Evolutionary conservation across 1,140 invertebrate species (phyloP).

Genomic region (Cotesia vestalis): DNA sequence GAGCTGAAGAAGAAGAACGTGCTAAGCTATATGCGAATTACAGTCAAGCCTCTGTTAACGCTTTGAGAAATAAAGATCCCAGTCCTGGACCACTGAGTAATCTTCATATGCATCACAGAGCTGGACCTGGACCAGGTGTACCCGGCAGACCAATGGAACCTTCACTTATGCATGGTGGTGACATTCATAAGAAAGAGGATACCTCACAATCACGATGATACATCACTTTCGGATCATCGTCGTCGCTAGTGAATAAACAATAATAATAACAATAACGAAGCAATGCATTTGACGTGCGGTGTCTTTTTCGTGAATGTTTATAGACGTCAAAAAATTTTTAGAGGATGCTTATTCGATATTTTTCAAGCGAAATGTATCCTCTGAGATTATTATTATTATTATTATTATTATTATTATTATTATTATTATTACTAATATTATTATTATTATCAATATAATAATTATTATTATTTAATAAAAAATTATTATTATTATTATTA

Average conservation of each 20-base stretch:
- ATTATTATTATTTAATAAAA: too few species aligned
- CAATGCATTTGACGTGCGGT: too few species aligned
- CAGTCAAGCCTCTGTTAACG: slow-evolving; percentile 68
- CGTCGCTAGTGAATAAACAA: slow-evolving; percentile 43
- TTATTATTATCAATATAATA: too few species aligned
- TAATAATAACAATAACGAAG: slow-evolving; percentile 18
- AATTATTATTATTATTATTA: too few species aligned
- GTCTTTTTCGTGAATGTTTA: too few species aligned
- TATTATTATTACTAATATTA: too few species aligned
- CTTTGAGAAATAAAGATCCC: slow-evolving; percentile 70
- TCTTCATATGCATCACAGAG: slow-evolving; percentile 64
- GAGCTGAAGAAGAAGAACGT: slow-evolving; percentile 76
- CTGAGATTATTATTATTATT: slow-evolving; percentile 30
- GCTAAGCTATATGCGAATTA: slow-evolving; percentile 78
- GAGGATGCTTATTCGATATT: slow-evolving; percentile 35
- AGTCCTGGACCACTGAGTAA: slow-evolving; percentile 68
- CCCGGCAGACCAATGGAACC: slow-evolving; percentile 50
- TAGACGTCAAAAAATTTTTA: neutral
- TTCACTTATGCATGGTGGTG: slow-evolving; percentile 56
- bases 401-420: too few species aligned
- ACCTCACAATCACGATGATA: slow-evolving; percentile 66
- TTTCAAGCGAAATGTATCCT: slow-evolving; percentile 44
- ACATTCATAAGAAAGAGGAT: slow-evolving; percentile 67
- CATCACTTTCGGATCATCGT: slow-evolving; percentile 44
- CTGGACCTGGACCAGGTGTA: slow-evolving; percentile 59